Evolutionary conservation across 1,140 invertebrate species (phyloP), one percentile per base, ranked within the genome.

Genomic region (Monomorium pharaonis): DNA sequence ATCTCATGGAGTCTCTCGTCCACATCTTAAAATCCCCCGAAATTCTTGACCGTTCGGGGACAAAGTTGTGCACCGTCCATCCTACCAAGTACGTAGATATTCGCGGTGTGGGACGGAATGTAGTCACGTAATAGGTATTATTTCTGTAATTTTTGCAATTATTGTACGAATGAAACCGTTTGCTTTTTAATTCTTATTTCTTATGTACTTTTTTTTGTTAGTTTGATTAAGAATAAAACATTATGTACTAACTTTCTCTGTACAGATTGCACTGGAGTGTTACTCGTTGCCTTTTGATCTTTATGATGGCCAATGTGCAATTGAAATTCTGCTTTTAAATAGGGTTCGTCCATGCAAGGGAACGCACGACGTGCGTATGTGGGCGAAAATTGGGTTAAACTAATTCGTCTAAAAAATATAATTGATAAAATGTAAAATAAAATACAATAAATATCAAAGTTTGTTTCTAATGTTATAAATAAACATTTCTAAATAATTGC

Each of bases 261-360:
- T 51, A 95, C 93, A 62, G 91, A 92, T 91, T 92, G 91, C 9
- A 56, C 92, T 49, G 95, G 95, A 95, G 97, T 97, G 89, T 97
- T 97, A 0, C 96, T 96, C 4, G 96, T 95, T 0, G 95, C 95
- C 1, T 89, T 94, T 81, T 97, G 96, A 6, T 95, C 92, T 0
- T 58, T 86, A 1, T 96, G 96, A 42, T 95, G 96, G 0, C 96
- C 96, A 2, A 98, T 93, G 1, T 96, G 96, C 2, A 98, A 91
- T 33, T 93, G 96, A 91, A 98, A 99, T 1, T 95, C 96, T 0
- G 97, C 96, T 91, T 98, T 98, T 86, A 97, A 96, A 18, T 95
- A 95, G 0, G 98, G 98, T 91, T 99, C 98, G 93, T 99, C 98
- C 91, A 98, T 98, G 92, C 98, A 98, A 0, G 98, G 98, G 92